Percentiles rank a stretch among this genome's conserved stretches.
These are phyloP conservation scores for Meandrusa payeni DNA, from an alignment of 2,888 invertebrate genomes.

Conservation along the genomic window DNA sequence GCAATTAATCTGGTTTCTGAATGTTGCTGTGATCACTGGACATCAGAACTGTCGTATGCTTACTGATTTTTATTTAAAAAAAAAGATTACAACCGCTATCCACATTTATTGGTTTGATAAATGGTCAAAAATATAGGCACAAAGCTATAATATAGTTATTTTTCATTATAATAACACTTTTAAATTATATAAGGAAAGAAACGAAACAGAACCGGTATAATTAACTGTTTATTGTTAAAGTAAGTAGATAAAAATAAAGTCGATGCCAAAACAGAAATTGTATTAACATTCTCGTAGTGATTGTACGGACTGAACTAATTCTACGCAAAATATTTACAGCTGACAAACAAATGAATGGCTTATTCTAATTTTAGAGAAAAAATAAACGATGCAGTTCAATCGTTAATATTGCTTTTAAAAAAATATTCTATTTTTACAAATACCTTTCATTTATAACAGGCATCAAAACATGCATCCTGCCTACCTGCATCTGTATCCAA, in stretches of 20 bases:
- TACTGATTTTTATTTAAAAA: too few relatives aligned
- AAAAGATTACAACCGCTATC: too few relatives aligned
- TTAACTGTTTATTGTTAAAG: constrained; percentile 77
- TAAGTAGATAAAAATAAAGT: constrained; percentile 80
- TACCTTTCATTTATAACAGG: constrained; percentile 48
- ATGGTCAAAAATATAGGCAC: too few relatives aligned
- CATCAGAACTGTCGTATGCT: too few relatives aligned
- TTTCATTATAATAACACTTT: too few relatives aligned
- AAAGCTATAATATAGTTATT: too few relatives aligned
- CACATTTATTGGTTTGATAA: too few relatives aligned
- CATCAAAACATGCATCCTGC: constrained; percentile 62
- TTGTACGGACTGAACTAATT: constrained; percentile 60
- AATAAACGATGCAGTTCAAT: constrained; percentile 71
- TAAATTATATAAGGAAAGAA: too few relatives aligned
- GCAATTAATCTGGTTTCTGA: too few relatives aligned
- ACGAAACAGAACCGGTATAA: too few relatives aligned
- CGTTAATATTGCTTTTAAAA: constrained; percentile 55
- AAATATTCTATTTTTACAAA: constrained; percentile 48
- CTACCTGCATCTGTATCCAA: constrained; percentile 66
- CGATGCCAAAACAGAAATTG: constrained; percentile 73
- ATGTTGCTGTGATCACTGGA: too few relatives aligned
- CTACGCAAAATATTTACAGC: constrained; percentile 77
- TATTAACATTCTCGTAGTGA: constrained; percentile 68
- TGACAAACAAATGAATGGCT: constrained; percentile 59
- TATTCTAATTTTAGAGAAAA: constrained; percentile 52